These are phyloP conservation scores for Pachyramphus minor DNA, from an alignment of 2,113 vertebrate species.

Conservation along the genomic window DNA sequence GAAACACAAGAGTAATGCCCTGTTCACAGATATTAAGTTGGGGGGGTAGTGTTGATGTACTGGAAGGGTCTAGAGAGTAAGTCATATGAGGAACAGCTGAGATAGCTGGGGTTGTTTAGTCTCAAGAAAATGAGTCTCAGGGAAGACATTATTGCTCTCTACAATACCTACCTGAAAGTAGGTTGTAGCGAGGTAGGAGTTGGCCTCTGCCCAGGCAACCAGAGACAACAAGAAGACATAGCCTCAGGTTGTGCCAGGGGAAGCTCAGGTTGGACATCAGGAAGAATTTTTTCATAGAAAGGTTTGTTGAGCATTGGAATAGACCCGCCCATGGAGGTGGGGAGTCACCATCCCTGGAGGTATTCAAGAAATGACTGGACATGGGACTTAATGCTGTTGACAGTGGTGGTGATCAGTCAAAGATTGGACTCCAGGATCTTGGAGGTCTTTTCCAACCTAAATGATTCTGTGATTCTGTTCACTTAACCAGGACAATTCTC, in stretches of 20 bases:
- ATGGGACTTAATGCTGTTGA: not conserved
- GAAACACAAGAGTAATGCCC: not conserved
- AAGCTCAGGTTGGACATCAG: not conserved
- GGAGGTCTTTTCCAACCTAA: not conserved
- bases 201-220: not conserved
- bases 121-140: not conserved
- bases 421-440: not conserved
- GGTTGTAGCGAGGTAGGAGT: not conserved
- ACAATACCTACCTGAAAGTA: not conserved
- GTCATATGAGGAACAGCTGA: not conserved
- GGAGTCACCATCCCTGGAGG: not conserved
- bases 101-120: not conserved
- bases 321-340: not conserved
- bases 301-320: not conserved
- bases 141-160: not conserved
- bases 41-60: not conserved
- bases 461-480: not conserved
- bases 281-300: not conserved
- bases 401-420: not conserved
- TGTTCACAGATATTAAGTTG: not conserved
- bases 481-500: constrained; percentile 6
- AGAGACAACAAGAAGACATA: not conserved
- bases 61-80: not conserved
- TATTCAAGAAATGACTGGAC: not conserved
- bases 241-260: not conserved